These are phyloP conservation scores for Peromyscus melanophrys DNA, from an alignment of 2,797 vertebrate genomes.

Conservation along the genomic window DNA sequence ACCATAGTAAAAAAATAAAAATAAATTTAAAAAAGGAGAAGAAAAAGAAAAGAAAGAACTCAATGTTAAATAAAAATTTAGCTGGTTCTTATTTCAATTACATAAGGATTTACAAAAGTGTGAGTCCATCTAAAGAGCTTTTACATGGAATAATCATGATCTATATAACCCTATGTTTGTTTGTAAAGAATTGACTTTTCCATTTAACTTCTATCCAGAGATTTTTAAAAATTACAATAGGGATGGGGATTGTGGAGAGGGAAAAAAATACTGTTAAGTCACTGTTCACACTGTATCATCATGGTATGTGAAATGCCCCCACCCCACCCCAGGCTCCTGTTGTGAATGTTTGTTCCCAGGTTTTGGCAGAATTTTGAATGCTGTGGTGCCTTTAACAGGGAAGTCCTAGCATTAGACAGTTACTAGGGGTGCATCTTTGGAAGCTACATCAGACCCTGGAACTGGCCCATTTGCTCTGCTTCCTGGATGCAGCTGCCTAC, in stretches of 20 bases:
- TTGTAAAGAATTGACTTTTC: slow-evolving; percentile 7
- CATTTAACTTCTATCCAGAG: slow-evolving; percentile 2
- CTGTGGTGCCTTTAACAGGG: neutral
- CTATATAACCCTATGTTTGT: neutral
- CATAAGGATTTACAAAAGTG: slow-evolving; percentile 28
- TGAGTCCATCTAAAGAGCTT: neutral
- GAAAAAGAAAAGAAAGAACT: neutral
- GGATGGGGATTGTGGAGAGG: neutral
- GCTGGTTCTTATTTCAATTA: slow-evolving; percentile 53
- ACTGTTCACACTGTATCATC: neutral
- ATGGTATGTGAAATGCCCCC: neutral
- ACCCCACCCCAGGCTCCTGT: neutral
- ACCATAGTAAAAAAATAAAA: neutral
- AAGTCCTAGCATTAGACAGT: too few species aligned
- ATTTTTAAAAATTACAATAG: slow-evolving; percentile 18
- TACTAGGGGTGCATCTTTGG: neutral
- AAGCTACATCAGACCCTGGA: neutral
- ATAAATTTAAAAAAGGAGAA: too few species aligned
- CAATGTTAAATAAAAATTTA: neutral
- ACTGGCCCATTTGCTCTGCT: neutral
- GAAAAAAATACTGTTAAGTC: neutral
- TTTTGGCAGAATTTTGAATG: neutral
- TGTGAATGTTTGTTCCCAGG: neutral
- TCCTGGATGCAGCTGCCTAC: too few species aligned
- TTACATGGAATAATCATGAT: slow-evolving; percentile 2